These are phyloP conservation scores for Ranitomeya imitator DNA, from an alignment of 2,113 vertebrate species.

Conservation along the genomic window DNA sequence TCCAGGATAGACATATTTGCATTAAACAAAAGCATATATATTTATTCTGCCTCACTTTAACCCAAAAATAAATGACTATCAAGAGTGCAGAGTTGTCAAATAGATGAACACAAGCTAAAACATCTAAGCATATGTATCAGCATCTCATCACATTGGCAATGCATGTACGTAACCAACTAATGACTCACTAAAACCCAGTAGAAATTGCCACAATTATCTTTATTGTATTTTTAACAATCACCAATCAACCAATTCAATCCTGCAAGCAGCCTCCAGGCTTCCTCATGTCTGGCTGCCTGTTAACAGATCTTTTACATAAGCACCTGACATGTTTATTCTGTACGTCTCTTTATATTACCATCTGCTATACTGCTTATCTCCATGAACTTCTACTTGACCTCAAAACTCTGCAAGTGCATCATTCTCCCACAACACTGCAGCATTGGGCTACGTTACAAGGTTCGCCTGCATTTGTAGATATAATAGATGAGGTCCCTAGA, in stretches of 20 bases:
- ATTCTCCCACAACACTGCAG: background rate
- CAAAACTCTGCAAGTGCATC: background rate
- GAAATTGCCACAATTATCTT: slow-evolving; percentile 40
- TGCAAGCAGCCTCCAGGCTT: slow-evolving; percentile 16
- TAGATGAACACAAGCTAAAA: background rate
- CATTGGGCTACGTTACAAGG: background rate
- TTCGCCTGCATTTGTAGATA: background rate
- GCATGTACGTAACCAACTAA: background rate
- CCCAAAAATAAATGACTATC: background rate
- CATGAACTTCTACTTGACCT: slow-evolving; percentile 8
- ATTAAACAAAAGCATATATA: background rate
- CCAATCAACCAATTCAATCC: slow-evolving; percentile 37
- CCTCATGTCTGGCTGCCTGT: slow-evolving; percentile 31
- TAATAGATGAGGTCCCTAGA: background rate
- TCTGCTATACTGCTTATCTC: background rate
- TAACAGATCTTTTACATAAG: slow-evolving; percentile 34
- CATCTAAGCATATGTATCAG: background rate
- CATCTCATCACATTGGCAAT: slow-evolving; percentile 6
- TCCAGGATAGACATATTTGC: background rate
- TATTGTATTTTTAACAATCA: slow-evolving; percentile 40
- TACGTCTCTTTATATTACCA: slow-evolving; percentile 22
- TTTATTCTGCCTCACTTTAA: background rate
- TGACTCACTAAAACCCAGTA: slow-evolving; percentile 19
- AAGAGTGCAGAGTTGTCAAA: background rate
- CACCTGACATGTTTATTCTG: slow-evolving; percentile 33